Base-by-base conservation (phyloP, 2,113 vertebrate genomes). In the Turnix velox region DNA sequence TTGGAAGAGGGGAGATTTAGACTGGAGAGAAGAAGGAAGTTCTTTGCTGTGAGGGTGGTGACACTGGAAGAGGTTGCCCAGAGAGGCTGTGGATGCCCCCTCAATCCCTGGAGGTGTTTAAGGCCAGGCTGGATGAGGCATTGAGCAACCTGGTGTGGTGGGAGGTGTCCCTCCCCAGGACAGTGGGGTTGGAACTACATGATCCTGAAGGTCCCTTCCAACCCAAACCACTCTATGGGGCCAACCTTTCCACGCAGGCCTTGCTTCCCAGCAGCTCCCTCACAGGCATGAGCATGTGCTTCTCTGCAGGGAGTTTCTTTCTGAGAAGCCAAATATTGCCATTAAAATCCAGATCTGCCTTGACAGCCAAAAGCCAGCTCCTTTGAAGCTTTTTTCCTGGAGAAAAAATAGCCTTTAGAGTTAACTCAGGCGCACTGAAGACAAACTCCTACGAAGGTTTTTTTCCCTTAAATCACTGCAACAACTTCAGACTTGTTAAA, bases 231-330 rank as follows among this genome's bases (percentile, higher is more conserved):
- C n/a, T n/a, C n/a, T n/a, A n/a, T n/a, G n/a, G 4, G 7, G 62
- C n/a, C 67, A 72, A 40, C 37, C 65, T 14, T 28, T 42, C 73
- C 35, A 15, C 0, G 10, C 43, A 11, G 37, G 3, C 2, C 28
- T 1, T 15, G 12, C 48, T 4, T 27, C 9, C 49, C 48, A 12
- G 9, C 55, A 7, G 28, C 58, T 71, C 65, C 55, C 27, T 43
- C 45, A 6, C 1, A 28, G 35, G 37, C 51, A 23, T 14, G 45
- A 10, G 46, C 43, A 35, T n/a, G 5, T 0, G 0, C 22, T 16
- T 42, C 48, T 69, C 12, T 9, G 17, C 9, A 6, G 6, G 3
- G 18, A 76, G 20, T 16, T 20, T 27, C 18, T 43, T 39, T 37
- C 42, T 5, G 19, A 30, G 27, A 54, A 42, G 39, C 23, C 66